These are phyloP conservation scores for Anastatus disparis DNA, from an alignment of 1,140 invertebrate species.

Conservation along the genomic window DNA sequence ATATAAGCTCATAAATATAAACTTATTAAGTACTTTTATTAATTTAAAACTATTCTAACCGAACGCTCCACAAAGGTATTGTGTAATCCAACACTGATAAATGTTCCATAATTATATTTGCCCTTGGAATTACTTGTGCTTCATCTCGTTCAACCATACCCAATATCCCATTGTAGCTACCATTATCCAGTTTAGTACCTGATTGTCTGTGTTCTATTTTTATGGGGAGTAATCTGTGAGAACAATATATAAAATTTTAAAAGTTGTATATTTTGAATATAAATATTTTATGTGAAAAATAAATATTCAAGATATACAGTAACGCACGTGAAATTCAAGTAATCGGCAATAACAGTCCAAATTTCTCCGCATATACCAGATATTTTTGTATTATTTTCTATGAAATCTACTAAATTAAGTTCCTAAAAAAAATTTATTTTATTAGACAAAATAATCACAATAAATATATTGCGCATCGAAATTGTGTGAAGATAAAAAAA, in stretches of 20 bases:
- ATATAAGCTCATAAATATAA: no score
- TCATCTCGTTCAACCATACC: slow-evolving; percentile 41
- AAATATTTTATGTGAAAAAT: not conserved
- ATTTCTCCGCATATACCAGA: slow-evolving; percentile 43
- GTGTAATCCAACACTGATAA: slow-evolving; percentile 43
- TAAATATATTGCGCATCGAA: no score
- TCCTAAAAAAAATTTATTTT: no score
- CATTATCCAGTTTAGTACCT: slow-evolving; percentile 28
- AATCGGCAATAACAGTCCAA: slow-evolving; percentile 43
- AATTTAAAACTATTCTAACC: slow-evolving; percentile 36
- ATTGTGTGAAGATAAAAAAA: no score
- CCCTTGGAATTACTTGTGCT: slow-evolving; percentile 44
- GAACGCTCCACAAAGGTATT: slow-evolving; percentile 42
- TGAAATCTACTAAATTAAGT: slow-evolving; percentile 39
- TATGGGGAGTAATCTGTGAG: slow-evolving; percentile 43
- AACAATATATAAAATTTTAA: not conserved
- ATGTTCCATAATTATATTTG: not conserved
- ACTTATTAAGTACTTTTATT: not conserved
- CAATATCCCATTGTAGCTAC: slow-evolving; percentile 44
- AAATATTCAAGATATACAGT: not conserved
- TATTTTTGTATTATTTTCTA: slow-evolving; percentile 42
- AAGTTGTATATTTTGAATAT: not conserved
- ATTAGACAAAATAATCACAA: no score
- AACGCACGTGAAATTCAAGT: slow-evolving; percentile 48
- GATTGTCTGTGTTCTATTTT: not conserved